Evolutionary conservation across 2,797 vertebrate genomes (phyloP).

Genomic region (Acanthurus lineatus): DNA sequence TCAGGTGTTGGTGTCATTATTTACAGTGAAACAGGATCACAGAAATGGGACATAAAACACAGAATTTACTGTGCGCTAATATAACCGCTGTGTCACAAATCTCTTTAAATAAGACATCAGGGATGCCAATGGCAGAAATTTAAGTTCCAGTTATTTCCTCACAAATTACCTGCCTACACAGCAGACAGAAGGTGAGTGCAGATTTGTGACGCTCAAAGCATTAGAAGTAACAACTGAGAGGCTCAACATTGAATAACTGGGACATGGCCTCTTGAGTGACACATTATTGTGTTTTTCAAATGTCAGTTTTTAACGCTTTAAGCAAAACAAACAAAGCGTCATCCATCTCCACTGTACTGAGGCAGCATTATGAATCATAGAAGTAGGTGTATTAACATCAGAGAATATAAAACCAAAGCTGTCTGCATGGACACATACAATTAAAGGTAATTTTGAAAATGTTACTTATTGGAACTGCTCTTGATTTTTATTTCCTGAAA

Average conservation of each 20-base stretch:
- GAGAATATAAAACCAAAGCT: not conserved
- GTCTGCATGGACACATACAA: not conserved
- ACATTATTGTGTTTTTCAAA: not conserved
- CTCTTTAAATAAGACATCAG: not conserved
- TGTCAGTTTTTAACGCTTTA: not conserved
- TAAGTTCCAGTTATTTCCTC: not conserved
- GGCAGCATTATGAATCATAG: not conserved
- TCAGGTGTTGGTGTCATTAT: not conserved
- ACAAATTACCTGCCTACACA: not conserved
- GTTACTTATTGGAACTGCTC: not conserved
- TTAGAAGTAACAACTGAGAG: not conserved
- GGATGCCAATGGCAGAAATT: not conserved
- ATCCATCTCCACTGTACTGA: not conserved
- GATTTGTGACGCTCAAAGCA: not conserved
- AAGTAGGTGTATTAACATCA: not conserved
- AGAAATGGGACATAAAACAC: too few species aligned
- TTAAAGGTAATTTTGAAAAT: not conserved
- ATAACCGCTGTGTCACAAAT: not conserved
- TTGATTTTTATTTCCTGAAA: not conserved
- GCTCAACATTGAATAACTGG: not conserved
- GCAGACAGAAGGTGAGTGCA: not conserved
- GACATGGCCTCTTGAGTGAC: not conserved
- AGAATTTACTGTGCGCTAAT: not conserved
- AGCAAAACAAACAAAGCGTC: not conserved
- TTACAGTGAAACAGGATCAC: constrained; percentile 4